Evolutionary conservation across 2,797 vertebrate species (phyloP), one percentile per base, ranked within the genome.

Genomic region (Gila robusta): DNA sequence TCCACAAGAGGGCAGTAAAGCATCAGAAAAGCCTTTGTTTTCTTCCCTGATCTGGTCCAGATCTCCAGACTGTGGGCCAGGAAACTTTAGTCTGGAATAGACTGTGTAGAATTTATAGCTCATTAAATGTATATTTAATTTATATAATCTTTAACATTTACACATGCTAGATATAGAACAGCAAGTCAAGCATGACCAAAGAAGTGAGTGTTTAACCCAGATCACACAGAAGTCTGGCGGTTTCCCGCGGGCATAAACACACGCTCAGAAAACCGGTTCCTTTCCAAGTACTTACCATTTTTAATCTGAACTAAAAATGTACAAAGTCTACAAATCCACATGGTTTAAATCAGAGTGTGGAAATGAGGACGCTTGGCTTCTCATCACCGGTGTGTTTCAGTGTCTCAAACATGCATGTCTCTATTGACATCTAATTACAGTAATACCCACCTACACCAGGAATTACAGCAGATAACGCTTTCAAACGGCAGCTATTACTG

Each of bases 391-490:
- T 91, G 89, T 89, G 47, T 49, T 91, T 88, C 44, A 81, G 89
- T 84, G 83, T 89, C 87, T 89, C 84, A 79, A 82, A 88, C 85
- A 90, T 87, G 80, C 89, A 87, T 87, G 88, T 90, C 90, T 88
- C 85, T 91, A 88, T 89, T 91, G 91, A 91, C 91, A 91, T 87
- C 80, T 91, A 89, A 92, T 92, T 92, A 92, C 91, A 88, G 90
- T 92, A 92, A 92, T 88, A 90, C 88, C 91, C 91, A 91, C 91
- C 91, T 91, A 91, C 90, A 91, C 87, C 76, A 86, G 90, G 90
- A 91, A 89, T 91, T 91, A 91, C 84, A 84, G 54, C 86, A 86
- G 87, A 91, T 89, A 90, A 89, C 81, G 47, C 82, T 79, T 87
- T 90, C 84, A 87, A 79, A 90, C 76, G 85, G 81, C 79, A 85